Conservation (phyloP, 2,797 vertebrate species). For the Silurus lanzhouensis region DNA sequence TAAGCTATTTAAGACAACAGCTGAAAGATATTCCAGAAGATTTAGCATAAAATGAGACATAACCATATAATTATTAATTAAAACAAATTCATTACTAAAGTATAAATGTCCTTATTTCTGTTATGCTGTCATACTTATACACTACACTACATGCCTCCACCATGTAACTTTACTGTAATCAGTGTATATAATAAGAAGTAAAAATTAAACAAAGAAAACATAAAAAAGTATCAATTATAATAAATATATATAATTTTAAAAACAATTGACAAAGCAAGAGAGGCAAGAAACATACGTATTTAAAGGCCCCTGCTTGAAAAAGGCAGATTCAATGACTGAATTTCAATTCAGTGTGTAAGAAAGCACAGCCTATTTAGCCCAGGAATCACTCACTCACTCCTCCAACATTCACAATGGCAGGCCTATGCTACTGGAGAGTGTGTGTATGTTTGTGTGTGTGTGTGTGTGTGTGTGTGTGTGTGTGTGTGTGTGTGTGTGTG, state of each 20-base stretch:
- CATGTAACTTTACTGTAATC: background rate
- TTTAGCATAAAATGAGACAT: background rate
- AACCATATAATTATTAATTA: background rate
- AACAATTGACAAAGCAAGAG: constrained; percentile 46
- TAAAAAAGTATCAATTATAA: background rate
- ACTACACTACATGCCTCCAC: background rate
- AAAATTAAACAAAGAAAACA: constrained; percentile 42
- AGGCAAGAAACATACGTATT: constrained; percentile 57
- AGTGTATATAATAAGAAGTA: background rate
- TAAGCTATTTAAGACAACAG: background rate
- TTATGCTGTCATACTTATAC: background rate
- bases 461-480: constrained; percentile 23
- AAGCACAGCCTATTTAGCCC: constrained; percentile 58
- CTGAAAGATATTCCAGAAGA: background rate
- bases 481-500: constrained; percentile 22
- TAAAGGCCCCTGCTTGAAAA: constrained; percentile 60
- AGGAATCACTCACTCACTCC: constrained; percentile 65
- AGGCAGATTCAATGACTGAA: constrained; percentile 63
- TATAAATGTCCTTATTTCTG: background rate
- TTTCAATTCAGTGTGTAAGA: constrained; percentile 59
- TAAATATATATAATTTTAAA: constrained; percentile 53
- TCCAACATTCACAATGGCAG: constrained; percentile 55
- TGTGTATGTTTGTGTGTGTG: constrained; percentile 8
- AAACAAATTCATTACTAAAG: background rate
- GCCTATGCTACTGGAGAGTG: constrained; percentile 50